Base-by-base conservation (phyloP, 2,797 vertebrate genomes). In the Oryzias dopingdopingensis region DNA sequence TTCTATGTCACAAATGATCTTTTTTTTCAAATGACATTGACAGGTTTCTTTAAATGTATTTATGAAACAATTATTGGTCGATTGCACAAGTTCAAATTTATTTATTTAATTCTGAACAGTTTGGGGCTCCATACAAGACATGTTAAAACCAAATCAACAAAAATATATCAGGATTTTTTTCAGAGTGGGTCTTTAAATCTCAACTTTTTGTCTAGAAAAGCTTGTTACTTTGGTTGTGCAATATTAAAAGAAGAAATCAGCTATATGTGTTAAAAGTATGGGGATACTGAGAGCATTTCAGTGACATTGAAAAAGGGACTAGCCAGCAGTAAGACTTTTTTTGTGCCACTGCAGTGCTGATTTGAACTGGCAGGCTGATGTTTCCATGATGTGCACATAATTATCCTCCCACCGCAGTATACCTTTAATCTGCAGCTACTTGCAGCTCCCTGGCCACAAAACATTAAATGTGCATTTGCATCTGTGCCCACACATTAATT, bases 301-400 rank as follows among this genome's bases (percentile, higher is more conserved):
- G 69, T 69, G 83, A 81, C 71, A 83, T 80, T 32, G 12, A 10
- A 74, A 80, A 81, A 79, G 69, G 69, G 79, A 68, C 58, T 65
- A 70, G 66, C 57, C 49, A 57, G 71, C 60, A 70, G 81, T 65
- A 62, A 57, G 56, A 51, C 70, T 71, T 64, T 71, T 64, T 52
- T 23, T 61, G 66, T 61, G 59, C 15, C 24, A 23, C 66, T 70
- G 54, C 56, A 52, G 41, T 15, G 64, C 68, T 85, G 77, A 89
- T 83, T 76, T 81, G 74, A 88, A 74, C 74, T 80, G 79, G 74
- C 80, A 85, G 70, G 42, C 59, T 54, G 69, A 82, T 83, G 59
- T 78, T 65, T 69, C 63, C 71, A 76, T 86, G 77, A 86, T 76
- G 74, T 66, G 79, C 47, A 67, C 73, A 76, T 82, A 86, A 90